Percentiles rank a stretch among this genome's conserved stretches.
Evolutionary conservation across 2,113 vertebrate species (phyloP).

Genomic region (Pelecanoides urinatrix): DNA sequence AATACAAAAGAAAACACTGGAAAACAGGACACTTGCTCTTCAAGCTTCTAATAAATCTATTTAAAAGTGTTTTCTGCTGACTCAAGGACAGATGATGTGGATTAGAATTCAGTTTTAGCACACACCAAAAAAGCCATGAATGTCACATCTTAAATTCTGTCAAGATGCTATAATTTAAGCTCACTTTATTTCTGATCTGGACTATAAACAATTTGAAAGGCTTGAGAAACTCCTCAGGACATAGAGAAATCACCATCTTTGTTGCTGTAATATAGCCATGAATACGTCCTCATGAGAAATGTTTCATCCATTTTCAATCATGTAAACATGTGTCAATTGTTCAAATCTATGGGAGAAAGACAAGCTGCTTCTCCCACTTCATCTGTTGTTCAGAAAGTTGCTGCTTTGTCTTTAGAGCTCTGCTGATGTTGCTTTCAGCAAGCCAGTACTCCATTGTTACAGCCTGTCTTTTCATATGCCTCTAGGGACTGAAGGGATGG

Average conservation of each 20-base stretch:
- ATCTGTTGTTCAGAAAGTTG: neutral
- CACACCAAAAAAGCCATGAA: neutral
- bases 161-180: neutral
- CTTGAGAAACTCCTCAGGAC: neutral
- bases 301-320: neutral
- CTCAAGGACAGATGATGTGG: neutral
- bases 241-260: neutral
- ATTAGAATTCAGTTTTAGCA: neutral
- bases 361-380: neutral
- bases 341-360: neutral
- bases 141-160: neutral
- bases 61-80: neutral
- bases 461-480: slow-evolving; percentile 19
- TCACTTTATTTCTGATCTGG: neutral
- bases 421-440: slow-evolving; percentile 19
- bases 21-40: neutral
- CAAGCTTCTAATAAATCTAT: neutral
- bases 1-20: neutral
- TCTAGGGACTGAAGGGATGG: neutral
- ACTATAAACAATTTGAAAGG: neutral
- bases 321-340: neutral
- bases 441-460: neutral
- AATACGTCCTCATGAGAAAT: neutral
- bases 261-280: neutral
- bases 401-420: slow-evolving; percentile 4